Evolutionary conservation across 2,888 invertebrate species (phyloP), one percentile per base, ranked within the genome.

Genomic region (Stenchaetothrips biformis): DNA sequence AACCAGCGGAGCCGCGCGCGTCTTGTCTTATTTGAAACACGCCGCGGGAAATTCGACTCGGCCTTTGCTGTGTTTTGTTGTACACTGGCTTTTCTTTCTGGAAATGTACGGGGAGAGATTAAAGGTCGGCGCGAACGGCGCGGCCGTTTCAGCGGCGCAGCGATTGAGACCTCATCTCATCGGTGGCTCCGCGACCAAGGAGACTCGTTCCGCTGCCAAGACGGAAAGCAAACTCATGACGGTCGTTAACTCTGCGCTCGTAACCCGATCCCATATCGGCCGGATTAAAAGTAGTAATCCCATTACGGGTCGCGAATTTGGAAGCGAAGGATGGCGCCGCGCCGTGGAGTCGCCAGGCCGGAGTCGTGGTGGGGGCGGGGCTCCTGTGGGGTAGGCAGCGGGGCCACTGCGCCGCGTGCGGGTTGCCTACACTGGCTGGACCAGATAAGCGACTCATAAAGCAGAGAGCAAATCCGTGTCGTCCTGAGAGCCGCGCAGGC

Each of bases 381-480:
- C 59, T 4, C 21, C 11, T 1, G 67, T 25, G 53, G 53, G 9
- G 53, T 11, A 11, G 53, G 25, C 25, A 25, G 21, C 6, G 67
- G 25, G 7, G 53, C 18, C 53, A 18, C 53, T 53, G 67, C n/a
- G n/a, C n/a, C n/a, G n/a, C n/a, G n/a, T 7, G 25, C 25, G 37
- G 37, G 37, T 53, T 53, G 53, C 53, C 9, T 16, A 16, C 13
- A 2, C 53, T 9, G 53, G 53, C 53, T 18, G 53, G 16, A 18
- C 16, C 67, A 74, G 67, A 74, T 74, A 74, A 74, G 67, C 67
- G 67, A 74, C 67, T 25, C 67, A 74, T 74, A 74, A 74, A 74
- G 67, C 25, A 25, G 21, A 74, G 67, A 74, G 67, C 67, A 74
- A 74, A 74, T 74, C 67, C 67, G 25, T 74, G 67, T 74, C 67